Conservation (phyloP, 1,140 invertebrate species). For the Drosophila lacteicornis region DNA sequence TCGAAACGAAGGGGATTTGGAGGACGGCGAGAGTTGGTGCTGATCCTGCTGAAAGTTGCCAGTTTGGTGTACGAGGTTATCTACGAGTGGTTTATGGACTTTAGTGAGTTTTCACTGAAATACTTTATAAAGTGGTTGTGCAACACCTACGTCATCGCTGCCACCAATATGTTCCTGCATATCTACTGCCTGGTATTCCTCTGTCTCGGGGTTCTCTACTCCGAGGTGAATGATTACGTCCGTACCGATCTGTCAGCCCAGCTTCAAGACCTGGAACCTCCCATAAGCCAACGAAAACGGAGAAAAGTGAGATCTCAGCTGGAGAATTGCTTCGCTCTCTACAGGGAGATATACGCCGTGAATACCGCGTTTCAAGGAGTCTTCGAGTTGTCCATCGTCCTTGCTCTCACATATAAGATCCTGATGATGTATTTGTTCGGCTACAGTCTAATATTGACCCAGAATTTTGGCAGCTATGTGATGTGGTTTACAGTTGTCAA, state of each 20-base stretch:
- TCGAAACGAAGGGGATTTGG: constrained; percentile 18
- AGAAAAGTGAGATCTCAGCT: not conserved
- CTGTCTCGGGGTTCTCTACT: constrained; percentile 41
- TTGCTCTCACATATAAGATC: constrained; percentile 22
- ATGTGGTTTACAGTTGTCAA: constrained; percentile 3
- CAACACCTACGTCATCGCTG: not conserved
- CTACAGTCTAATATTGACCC: not conserved
- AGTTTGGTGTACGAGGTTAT: constrained; percentile 10
- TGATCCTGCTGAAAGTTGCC: constrained; percentile 15
- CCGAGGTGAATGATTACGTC: constrained; percentile 43
- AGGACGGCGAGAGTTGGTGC: constrained; percentile 21
- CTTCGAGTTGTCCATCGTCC: constrained; percentile 29
- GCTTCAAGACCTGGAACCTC: constrained; percentile 1
- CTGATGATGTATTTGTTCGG: constrained; percentile 5
- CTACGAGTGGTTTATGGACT: accelerated
- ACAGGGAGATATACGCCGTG: constrained; percentile 40
- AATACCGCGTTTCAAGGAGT: constrained; percentile 25
- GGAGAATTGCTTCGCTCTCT: constrained; percentile 53
- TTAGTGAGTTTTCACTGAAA: accelerated
- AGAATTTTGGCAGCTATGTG: accelerated
- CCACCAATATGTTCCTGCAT: constrained; percentile 19
- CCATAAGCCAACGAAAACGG: not conserved
- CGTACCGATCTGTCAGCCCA: constrained; percentile 11
- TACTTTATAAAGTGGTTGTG: not conserved
- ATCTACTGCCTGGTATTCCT: constrained; percentile 43